A percentile compares a stretch with the other conserved stretches of the same genome.
Conservation (phyloP, 1,140 invertebrate species). For the Orius laevigatus region DNA sequence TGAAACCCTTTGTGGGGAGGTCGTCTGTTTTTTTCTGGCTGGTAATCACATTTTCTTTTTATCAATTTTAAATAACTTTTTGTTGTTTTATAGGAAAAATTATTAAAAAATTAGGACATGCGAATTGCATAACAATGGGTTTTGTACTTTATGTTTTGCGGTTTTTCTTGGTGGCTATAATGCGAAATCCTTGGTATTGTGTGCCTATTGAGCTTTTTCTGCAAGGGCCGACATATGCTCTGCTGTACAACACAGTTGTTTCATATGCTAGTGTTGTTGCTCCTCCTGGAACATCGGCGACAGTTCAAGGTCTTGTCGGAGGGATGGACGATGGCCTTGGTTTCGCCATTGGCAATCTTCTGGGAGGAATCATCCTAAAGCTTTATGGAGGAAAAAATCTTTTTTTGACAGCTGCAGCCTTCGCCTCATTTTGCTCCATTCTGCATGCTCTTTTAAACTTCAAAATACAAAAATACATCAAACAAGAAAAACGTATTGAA, state of each 20-base stretch:
- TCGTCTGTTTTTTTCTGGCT: constrained; percentile 53
- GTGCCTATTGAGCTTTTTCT: constrained; percentile 48
- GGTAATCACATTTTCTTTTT: constrained; percentile 27
- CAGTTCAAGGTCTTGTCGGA: constrained; percentile 63
- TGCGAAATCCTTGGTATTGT: constrained; percentile 54
- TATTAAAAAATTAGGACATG: constrained; percentile 49
- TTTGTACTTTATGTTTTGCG: constrained; percentile 51
- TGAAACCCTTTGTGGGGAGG: constrained; percentile 53
- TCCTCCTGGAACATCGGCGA: constrained; percentile 60
- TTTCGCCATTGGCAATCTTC: too few species aligned
- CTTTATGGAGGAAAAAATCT: too few species aligned
- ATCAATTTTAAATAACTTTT: too few species aligned
- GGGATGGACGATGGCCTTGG: constrained; percentile 66
- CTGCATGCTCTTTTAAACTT: too few species aligned
- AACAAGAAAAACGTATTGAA: too few species aligned
- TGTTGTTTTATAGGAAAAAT: constrained; percentile 38
- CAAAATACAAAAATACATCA: too few species aligned
- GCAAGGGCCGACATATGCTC: constrained; percentile 61
- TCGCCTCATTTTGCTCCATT: too few species aligned
- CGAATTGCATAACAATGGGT: constrained; percentile 49
- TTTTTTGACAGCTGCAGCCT: too few species aligned
- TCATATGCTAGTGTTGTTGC: constrained; percentile 55
- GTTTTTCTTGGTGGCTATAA: constrained; percentile 46
- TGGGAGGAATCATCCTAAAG: too few species aligned
- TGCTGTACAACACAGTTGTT: constrained; percentile 62